phyloP scores from a whole-genome alignment of 2,797 vertebrate species.

The Erethizon dorsatum region DNA sequence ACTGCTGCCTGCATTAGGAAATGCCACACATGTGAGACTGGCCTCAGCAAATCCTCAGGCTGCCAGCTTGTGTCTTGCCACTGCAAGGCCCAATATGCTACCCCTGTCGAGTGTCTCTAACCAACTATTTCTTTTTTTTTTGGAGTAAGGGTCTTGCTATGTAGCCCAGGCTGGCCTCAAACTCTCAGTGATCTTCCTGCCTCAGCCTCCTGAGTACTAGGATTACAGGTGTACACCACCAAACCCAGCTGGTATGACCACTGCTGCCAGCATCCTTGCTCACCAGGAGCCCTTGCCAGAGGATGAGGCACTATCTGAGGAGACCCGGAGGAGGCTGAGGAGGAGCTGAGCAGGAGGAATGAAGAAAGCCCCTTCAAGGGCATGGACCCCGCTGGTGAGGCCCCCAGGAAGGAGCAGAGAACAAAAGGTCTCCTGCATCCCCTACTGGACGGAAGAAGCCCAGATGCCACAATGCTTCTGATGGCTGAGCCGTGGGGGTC shows the following conservation, averaged over 20 bases:
- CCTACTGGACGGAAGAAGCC: neutral
- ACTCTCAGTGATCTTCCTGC: neutral
- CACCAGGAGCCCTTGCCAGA: neutral
- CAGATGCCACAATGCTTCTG: too few relatives aligned
- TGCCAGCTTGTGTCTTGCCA: too few relatives aligned
- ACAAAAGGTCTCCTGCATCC: neutral
- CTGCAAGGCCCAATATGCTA: too few relatives aligned
- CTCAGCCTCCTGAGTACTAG: neutral
- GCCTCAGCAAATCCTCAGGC: too few relatives aligned
- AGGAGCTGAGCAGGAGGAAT: neutral
- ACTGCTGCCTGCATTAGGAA: neutral
- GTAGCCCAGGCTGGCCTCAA: neutral
- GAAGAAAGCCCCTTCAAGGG: neutral
- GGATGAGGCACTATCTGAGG: neutral
- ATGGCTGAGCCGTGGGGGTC: neutral
- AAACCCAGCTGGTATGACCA: neutral
- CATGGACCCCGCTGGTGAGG: neutral
- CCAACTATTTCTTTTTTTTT: neutral
- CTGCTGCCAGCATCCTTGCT: neutral
- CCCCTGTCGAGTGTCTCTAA: too few relatives aligned
- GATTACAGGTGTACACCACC: neutral
- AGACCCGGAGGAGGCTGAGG: neutral
- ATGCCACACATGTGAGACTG: neutral
- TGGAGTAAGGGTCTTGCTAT: neutral
- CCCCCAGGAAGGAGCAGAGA: neutral